These are phyloP conservation scores for Drosophila birchii DNA, from an alignment of 2,888 invertebrate genomes.

Conservation along the genomic window DNA sequence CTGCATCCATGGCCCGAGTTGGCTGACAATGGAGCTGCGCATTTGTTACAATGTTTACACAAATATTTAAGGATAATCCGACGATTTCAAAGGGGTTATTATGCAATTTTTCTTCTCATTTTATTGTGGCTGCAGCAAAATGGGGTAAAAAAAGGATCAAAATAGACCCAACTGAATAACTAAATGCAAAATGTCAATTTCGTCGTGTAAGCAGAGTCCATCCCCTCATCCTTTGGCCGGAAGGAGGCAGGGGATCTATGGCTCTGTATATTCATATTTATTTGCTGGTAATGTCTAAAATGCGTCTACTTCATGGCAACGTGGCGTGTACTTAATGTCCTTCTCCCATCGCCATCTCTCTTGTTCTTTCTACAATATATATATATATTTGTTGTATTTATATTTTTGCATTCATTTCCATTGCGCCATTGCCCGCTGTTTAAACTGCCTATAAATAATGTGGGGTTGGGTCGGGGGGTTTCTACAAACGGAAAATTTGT, in stretches of 20 bases:
- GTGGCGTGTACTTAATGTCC: conserved; percentile 62
- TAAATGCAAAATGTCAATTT: conserved; percentile 79
- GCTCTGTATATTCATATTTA: conserved; percentile 53
- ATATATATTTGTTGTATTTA: conserved; percentile 55
- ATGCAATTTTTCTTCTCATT: conserved; percentile 83
- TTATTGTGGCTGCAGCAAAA: conserved; percentile 60
- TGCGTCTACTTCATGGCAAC: conserved; percentile 61
- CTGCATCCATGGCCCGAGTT: conserved; percentile 41
- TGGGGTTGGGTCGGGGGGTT: too few species aligned
- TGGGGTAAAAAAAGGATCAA: conserved; percentile 32
- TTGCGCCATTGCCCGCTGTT: conserved; percentile 70
- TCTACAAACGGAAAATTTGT: conserved; percentile 33
- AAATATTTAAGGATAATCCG: conserved; percentile 84
- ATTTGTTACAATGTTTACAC: conserved; percentile 83
- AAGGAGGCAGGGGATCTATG: conserved; percentile 10
- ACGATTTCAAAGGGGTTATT: conserved; percentile 84
- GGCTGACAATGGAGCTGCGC: conserved; percentile 75
- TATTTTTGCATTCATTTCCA: conserved; percentile 66
- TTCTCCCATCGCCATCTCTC: conserved; percentile 1
- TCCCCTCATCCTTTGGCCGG: neutral
- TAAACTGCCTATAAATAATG: conserved; percentile 75
- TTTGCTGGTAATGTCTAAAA: conserved; percentile 66
- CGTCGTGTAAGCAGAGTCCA: conserved; percentile 71
- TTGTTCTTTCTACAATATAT: neutral
- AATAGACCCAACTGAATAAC: conserved; percentile 70